Conservation (phyloP, 1,140 invertebrate species). For the Muscidifurax raptorellus region DNA sequence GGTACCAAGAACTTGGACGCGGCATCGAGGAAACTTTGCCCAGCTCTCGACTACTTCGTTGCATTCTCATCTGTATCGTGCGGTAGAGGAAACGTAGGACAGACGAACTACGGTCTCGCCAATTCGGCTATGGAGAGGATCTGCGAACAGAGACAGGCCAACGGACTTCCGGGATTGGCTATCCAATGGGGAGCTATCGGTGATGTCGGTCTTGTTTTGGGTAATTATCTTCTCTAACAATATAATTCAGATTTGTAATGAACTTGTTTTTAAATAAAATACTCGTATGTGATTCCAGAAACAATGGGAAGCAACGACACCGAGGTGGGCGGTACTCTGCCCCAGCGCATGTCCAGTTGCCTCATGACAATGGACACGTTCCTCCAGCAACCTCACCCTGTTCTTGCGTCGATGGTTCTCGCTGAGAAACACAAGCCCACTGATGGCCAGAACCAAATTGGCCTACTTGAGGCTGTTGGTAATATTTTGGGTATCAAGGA, state of each 20-base stretch:
- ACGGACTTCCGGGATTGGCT: slow-evolving; percentile 89
- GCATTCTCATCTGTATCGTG: slow-evolving; percentile 96
- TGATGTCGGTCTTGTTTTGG: slow-evolving; percentile 93
- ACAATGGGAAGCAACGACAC: slow-evolving; percentile 92
- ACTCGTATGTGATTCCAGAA: slow-evolving; percentile 73
- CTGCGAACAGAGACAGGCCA: slow-evolving; percentile 87
- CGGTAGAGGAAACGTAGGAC: slow-evolving; percentile 95
- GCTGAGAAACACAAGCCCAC: slow-evolving; percentile 82
- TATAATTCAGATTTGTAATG: neutral
- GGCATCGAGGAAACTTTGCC: slow-evolving; percentile 84
- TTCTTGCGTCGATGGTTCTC: slow-evolving; percentile 89
- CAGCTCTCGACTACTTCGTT: slow-evolving; percentile 92
- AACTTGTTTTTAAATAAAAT: neutral
- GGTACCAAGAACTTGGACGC: slow-evolving; percentile 87
- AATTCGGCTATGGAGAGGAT: slow-evolving; percentile 98
- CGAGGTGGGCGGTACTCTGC: slow-evolving; percentile 93
- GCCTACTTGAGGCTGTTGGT: slow-evolving; percentile 84
- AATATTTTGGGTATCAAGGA: slow-evolving; percentile 95
- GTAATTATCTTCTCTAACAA: slow-evolving; percentile 54
- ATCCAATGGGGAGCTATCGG: slow-evolving; percentile 99
- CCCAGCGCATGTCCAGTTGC: slow-evolving; percentile 94
- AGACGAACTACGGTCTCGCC: slow-evolving; percentile 96
- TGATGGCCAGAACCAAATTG: slow-evolving; percentile 74
- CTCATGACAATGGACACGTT: slow-evolving; percentile 90
- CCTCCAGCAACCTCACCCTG: slow-evolving; percentile 90